phyloP scores from a whole-genome alignment of 2,113 vertebrate genomes.

The Syngnathus scovelli region DNA sequence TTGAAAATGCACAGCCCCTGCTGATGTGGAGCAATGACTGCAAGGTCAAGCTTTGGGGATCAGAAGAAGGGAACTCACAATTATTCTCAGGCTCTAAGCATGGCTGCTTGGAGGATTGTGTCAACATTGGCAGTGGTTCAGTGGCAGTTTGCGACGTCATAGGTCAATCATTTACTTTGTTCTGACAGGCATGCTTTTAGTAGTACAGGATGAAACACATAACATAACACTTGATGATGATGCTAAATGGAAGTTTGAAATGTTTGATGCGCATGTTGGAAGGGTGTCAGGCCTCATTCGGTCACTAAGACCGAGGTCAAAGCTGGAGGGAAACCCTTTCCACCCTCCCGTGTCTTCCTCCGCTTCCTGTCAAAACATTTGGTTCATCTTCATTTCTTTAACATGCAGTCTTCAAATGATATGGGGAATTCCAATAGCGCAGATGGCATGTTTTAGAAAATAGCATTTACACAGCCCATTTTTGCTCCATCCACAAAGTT shows the following conservation, averaged over 20 bases:
- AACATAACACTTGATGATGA: not conserved
- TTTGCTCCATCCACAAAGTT: too few species aligned
- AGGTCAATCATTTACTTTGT: conserved; percentile 1
- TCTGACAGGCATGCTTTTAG: conserved; percentile 2
- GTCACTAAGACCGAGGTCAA: conserved; percentile 39
- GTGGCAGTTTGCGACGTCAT: not conserved
- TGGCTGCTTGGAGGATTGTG: conserved; percentile 24
- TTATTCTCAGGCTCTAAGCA: not conserved
- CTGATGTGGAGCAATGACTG: conserved; percentile 39
- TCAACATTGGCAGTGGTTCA: conserved; percentile 12
- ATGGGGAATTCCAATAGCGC: not conserved
- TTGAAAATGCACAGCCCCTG: conserved; percentile 18
- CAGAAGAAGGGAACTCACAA: conserved; percentile 35
- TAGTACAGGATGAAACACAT: not conserved
- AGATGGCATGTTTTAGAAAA: too few species aligned
- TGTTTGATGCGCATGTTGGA: conserved; percentile 8
- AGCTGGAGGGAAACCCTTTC: conserved; percentile 12
- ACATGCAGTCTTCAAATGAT: conserved; percentile 4
- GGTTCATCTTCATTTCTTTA: conserved; percentile 3
- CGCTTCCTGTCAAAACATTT: conserved; percentile 45
- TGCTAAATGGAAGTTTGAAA: conserved; percentile 5
- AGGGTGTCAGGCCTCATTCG: conserved; percentile 21
- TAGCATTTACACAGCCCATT: too few species aligned
- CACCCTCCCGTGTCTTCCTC: conserved; percentile 37
- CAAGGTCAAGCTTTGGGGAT: conserved; percentile 23